Conservation (phyloP, 2,113 vertebrate species). For the Spilogale gracilis region DNA sequence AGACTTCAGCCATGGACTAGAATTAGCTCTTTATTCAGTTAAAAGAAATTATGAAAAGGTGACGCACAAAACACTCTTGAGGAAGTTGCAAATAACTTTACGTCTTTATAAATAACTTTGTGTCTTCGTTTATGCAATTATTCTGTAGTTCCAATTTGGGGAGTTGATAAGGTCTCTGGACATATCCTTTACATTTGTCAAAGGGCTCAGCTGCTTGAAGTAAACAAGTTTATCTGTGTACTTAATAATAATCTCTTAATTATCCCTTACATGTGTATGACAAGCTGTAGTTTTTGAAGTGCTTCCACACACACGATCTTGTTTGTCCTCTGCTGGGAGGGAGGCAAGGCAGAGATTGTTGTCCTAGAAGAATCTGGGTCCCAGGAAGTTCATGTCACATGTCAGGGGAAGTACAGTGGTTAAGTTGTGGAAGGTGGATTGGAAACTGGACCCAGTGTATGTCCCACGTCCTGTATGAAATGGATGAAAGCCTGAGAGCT, state of each 20-base stretch:
- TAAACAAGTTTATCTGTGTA: neutral
- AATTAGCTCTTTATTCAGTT: neutral
- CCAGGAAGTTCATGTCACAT: neutral
- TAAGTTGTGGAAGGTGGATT: neutral
- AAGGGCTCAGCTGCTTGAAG: slow-evolving; percentile 49
- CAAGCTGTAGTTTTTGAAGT: slow-evolving; percentile 1
- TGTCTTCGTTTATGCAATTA: slow-evolving; percentile 48
- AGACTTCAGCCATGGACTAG: neutral
- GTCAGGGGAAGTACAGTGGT: neutral
- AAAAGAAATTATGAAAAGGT: neutral
- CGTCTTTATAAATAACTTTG: slow-evolving; percentile 29
- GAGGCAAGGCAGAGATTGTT: neutral
- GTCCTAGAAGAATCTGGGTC: neutral
- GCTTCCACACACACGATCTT: neutral
- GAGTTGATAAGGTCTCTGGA: neutral
- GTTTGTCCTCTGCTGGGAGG: neutral
- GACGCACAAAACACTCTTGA: neutral
- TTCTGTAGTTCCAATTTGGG: neutral
- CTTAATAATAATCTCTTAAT: slow-evolving; percentile 6
- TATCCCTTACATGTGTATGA: neutral
- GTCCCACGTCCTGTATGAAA: neutral
- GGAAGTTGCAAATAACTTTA: neutral
- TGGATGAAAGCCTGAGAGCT: neutral
- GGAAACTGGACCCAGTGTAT: neutral
- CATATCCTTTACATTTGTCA: neutral